Base-by-base conservation (phyloP, 2,888 invertebrate genomes). In the Oxyteleia sp. region DNA sequence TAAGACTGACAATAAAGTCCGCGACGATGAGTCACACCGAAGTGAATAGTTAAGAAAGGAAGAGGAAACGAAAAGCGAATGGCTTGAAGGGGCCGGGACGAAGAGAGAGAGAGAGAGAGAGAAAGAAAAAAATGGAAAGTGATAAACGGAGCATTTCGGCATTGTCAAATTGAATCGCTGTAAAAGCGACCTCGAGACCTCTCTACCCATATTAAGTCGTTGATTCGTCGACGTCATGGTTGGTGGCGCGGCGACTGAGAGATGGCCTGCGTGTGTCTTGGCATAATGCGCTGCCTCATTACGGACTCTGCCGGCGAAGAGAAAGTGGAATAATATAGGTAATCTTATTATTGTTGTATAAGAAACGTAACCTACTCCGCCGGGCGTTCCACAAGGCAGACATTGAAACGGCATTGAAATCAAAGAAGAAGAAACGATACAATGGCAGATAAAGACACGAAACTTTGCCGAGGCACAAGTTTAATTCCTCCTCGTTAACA, bases 321-420 rank as follows among this genome's bases (percentile, higher is more conserved):
- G 90, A 90, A 90, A 90, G 90, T 89, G 86, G 86, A 88, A 88
- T 89, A 88, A 90, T 87, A 88, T 88, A 85, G 88, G 88, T 89
- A 90, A 89, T 87, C 89, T 89, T 87, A 89, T 88, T 89, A 88
- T 89, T 87, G 87, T 90, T 89, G 89, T 88, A 87, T 89, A 90
- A 90, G 86, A 86, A 87, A 85, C 85, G 87, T 90, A 89, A 90
- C 87, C 84, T 51, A 85, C 84, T 80, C 61, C 71, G 74, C 11
- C 75, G 75, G 84, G 64, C 84, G 80, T 61, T 63, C 78, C 81
- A 71, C 85, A 66, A 85, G 80, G 26, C 74, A 43, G 74, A 74
- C 81, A 66, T 68, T 64, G 51, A 69, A 75, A 69, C 55, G 82
- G 72, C 76, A 82, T 72, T 82, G 76, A 75, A 71, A 69, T 66